Percentiles rank a stretch among this genome's conserved stretches.
Conservation (phyloP, 2,113 vertebrate species). For the Uria aalge region DNA sequence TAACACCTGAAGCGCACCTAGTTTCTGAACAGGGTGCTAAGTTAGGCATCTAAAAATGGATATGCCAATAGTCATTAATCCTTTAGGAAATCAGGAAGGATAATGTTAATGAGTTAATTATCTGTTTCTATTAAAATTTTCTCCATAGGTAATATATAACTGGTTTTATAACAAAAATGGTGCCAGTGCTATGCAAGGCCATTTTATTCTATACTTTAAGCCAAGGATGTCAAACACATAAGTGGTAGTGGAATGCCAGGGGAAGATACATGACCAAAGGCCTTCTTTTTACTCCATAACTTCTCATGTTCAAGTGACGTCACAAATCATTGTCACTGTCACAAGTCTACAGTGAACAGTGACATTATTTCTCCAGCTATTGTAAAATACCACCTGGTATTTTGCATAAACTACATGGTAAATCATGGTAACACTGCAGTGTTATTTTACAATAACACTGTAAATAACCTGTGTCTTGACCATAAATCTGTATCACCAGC, state of each 20-base stretch:
- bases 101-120: not conserved
- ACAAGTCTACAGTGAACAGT: not conserved
- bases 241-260: not conserved
- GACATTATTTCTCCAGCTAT: conserved; percentile 27
- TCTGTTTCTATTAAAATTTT: not conserved
- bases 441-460: conserved; percentile 44
- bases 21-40: not conserved
- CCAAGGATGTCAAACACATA: not conserved
- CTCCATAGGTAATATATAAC: not conserved
- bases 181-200: not conserved
- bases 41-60: not conserved
- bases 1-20: not conserved
- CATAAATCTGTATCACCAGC: conserved; percentile 46
- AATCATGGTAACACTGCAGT: conserved; percentile 47
- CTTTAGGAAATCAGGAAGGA: not conserved
- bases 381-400: conserved; percentile 53
- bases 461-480: conserved; percentile 60
- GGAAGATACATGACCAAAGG: not conserved
- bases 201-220: not conserved
- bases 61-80: not conserved
- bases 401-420: conserved; percentile 66
- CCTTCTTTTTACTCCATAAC: not conserved
- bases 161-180: not conserved
- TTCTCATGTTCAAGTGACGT: conserved; percentile 26
- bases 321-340: conserved; percentile 55